Evolutionary conservation across 2,888 invertebrate species (phyloP), one percentile per base, ranked within the genome.

Genomic region (Bibio marci): DNA sequence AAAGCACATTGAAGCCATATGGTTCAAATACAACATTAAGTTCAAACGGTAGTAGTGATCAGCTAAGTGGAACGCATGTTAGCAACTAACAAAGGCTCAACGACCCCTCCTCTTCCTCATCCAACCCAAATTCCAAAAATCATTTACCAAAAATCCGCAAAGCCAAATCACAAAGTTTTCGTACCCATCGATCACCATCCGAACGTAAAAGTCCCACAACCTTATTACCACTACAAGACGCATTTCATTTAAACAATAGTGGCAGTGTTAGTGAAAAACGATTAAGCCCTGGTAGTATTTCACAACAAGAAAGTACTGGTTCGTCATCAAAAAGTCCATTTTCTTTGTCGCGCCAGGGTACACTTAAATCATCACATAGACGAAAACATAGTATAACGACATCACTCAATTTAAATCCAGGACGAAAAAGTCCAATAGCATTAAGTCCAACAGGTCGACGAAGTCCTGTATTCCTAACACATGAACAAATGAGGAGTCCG

Each of bases 61-160:
- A 73, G 46, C 75, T 76, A 48, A 76, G 74, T 50, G 76, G 76
- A 54, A 71, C 70, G 49, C 73, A 72, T 51, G 73, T 80, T 61
- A 80, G 80, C 73, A 82, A 82, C 78, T 82, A 82, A 80, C 82
- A 80, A 73, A 76, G 71, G 79, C 79, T 80, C 77, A 80, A 76
- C 75, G 72, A 74, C 71, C 73, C 75, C 67, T 67, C 73, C 70
- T 70, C 63, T 60, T 50, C 60, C 65, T 22, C 22, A 22, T 22
- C 22, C 5, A n/a, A n/a, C n/a, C n/a, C n/a, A n/a, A 22, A 22
- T 22, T 4, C 5, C 8, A 34, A 34, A 18, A 33, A 39, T n/a
- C 39, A 39, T 18, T 52, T 59, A 49, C 63, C 61, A 8, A 62
- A 62, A 52, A 63, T 61, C 43, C 62, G 62, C 41, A 62, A 62